phyloP scores from a whole-genome alignment of 2,888 invertebrate genomes.

The Eretmocerus hayati region DNA sequence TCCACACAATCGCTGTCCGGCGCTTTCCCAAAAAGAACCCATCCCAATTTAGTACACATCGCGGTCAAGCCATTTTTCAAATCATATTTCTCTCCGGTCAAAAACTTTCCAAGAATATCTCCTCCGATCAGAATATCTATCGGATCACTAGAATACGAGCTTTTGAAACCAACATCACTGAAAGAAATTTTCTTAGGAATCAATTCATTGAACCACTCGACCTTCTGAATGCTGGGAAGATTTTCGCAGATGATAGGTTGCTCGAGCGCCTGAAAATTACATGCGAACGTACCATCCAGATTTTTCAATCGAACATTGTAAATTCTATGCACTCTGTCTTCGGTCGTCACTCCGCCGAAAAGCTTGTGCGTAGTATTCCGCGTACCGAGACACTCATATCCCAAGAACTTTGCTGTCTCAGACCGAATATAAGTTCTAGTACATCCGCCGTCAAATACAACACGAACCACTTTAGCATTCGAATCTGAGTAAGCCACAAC shows the following conservation, averaged over 20 bases:
- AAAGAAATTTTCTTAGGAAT: background rate
- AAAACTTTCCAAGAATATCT: constrained; percentile 26
- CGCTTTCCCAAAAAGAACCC: constrained; percentile 26
- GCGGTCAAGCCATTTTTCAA: constrained; percentile 26
- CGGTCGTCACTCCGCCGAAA: constrained; percentile 23
- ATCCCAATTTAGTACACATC: constrained; percentile 26
- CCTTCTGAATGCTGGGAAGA: background rate
- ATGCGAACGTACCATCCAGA: constrained; percentile 14
- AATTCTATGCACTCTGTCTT: constrained; percentile 16
- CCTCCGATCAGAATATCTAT: constrained; percentile 27
- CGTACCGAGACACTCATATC: constrained; percentile 18
- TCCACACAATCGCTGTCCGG: background rate
- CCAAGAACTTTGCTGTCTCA: constrained; percentile 20
- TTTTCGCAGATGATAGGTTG: background rate
- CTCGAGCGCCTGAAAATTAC: background rate
- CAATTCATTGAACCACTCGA: background rate
- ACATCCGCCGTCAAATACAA: constrained; percentile 24
- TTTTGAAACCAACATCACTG: constrained; percentile 13
- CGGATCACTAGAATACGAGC: background rate
- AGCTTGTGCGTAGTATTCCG: constrained; percentile 21
- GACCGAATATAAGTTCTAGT: constrained; percentile 26
- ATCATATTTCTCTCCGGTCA: constrained; percentile 22
- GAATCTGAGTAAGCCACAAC: constrained; percentile 21
- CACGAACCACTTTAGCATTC: constrained; percentile 2
- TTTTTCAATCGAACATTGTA: constrained; percentile 20